Base-by-base conservation (phyloP, 2,113 vertebrate genomes). In the Ciconia boyciana region DNA sequence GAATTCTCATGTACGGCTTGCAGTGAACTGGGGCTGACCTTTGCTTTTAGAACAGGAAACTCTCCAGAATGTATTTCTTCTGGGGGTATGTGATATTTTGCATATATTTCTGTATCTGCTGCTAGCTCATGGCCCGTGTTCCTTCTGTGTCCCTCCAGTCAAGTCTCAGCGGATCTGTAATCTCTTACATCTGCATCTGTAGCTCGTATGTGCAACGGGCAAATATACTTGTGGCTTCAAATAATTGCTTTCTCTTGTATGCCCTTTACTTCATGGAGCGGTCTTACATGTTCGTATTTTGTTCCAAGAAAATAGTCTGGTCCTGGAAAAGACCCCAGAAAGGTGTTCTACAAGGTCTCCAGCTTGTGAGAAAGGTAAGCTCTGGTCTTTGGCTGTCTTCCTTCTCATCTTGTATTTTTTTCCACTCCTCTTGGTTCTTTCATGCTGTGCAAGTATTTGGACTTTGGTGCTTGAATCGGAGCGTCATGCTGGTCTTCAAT, bases 11-110 rank as follows among this genome's bases (percentile, higher is more conserved):
- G 1, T 48, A 44, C 3, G 1, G 70, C 69, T 60, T 64, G 29
- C 39, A 52, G 49, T 86, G 86, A 94, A 72, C 90, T 93, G 57
- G 44, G 60, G 21, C 43, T 95, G 90, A 95, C 74, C 84, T 94
- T 91, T 46, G 18, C 24, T 90, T 90, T 91, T 34, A 72, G 54
- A 91, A 58, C 77, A 95, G 87, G 93, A 93, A 93, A 83, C 11
- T 72, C 60, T 91, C 75, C 78, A 51, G 62, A 58, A 94, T 46
- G 18, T 66, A 49, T 89, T 85, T 93, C 70, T 94, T 89, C 54
- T 91, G 87, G 57, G 66, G 20, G 25, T 72, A 71, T 58, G 85
- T 58, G 74, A 39, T 94, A 46, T 72, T 90, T 65, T 87, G 66
- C 74, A 77, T 84, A 17, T 57, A 72, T 83, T 91, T 68, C 49